Conservation (phyloP, 2,888 invertebrate genomes). For the Zele albiditarsus region DNA sequence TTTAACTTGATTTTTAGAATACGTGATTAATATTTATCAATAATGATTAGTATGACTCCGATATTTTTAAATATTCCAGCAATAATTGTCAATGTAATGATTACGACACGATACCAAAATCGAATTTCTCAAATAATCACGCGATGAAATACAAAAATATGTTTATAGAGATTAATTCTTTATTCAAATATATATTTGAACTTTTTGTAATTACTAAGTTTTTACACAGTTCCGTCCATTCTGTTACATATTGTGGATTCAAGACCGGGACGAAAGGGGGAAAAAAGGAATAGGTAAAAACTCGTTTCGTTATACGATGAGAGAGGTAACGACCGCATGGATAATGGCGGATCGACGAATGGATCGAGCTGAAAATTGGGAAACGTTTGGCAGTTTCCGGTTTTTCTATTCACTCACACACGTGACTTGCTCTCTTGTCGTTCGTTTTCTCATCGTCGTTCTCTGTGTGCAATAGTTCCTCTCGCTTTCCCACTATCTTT, state of each 20-base stretch:
- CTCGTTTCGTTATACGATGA: slow-evolving; percentile 28
- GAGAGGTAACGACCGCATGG: slow-evolving; percentile 31
- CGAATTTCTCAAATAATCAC: neutral
- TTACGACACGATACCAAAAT: no score
- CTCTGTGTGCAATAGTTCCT: slow-evolving; percentile 7
- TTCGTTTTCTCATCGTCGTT: slow-evolving; percentile 31
- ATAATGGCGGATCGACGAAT: slow-evolving; percentile 41
- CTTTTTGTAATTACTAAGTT: slow-evolving; percentile 16
- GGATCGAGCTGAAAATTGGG: slow-evolving; percentile 49
- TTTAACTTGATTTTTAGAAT: no score
- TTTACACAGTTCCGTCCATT: neutral
- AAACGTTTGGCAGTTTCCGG: slow-evolving; percentile 54
- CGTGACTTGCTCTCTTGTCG: slow-evolving; percentile 35
- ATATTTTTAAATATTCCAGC: no score
- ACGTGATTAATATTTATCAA: no score
- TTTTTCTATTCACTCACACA: slow-evolving; percentile 44
- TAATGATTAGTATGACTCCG: no score
- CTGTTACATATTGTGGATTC: slow-evolving; percentile 8
- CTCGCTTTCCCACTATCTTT: neutral
- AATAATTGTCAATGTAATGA: no score
- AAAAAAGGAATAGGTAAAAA: slow-evolving; percentile 1
- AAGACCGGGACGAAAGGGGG: neutral
- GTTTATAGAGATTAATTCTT: neutral
- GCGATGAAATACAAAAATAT: neutral
- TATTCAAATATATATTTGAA: neutral